A percentile compares a stretch with the other conserved stretches of the same genome.
Evolutionary conservation across 2,797 vertebrate species (phyloP).

Genomic region (Delichon dasypus): DNA sequence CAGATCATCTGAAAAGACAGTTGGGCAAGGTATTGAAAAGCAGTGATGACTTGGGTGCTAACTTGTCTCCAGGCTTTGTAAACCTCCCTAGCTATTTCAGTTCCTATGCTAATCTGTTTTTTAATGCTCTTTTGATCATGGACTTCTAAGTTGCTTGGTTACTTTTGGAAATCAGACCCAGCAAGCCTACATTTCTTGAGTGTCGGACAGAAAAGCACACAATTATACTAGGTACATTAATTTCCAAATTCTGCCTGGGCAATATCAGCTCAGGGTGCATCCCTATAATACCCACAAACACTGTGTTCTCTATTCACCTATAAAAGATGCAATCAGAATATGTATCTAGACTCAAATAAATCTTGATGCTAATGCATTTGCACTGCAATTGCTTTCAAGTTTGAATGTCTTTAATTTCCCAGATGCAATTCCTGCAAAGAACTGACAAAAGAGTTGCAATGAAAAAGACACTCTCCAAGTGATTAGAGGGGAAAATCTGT

Average conservation of each 20-base stretch:
- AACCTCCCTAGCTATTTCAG: background rate
- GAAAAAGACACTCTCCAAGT: background rate
- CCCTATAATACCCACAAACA: background rate
- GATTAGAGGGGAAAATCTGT: background rate
- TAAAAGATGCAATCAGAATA: constrained; percentile 18
- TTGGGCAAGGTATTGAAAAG: background rate
- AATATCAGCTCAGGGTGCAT: background rate
- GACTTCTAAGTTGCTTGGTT: background rate
- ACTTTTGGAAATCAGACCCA: background rate
- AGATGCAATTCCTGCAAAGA: constrained; percentile 32
- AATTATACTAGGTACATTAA: background rate
- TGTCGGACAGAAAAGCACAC: background rate
- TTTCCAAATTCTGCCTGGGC: background rate
- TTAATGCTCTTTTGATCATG: background rate
- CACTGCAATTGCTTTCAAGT: constrained; percentile 6
- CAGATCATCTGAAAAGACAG: background rate
- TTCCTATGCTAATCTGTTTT: background rate
- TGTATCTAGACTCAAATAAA: constrained; percentile 21
- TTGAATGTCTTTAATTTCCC: constrained; percentile 30
- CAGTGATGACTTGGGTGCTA: background rate
- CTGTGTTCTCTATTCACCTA: background rate
- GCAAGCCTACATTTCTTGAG: background rate
- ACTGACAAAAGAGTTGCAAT: background rate
- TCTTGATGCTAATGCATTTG: constrained; percentile 7
- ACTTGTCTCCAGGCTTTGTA: background rate